Percentiles rank a stretch among this genome's conserved stretches.
Conservation (phyloP, 1,140 invertebrate genomes). For the Onthophagus taurus region DNA sequence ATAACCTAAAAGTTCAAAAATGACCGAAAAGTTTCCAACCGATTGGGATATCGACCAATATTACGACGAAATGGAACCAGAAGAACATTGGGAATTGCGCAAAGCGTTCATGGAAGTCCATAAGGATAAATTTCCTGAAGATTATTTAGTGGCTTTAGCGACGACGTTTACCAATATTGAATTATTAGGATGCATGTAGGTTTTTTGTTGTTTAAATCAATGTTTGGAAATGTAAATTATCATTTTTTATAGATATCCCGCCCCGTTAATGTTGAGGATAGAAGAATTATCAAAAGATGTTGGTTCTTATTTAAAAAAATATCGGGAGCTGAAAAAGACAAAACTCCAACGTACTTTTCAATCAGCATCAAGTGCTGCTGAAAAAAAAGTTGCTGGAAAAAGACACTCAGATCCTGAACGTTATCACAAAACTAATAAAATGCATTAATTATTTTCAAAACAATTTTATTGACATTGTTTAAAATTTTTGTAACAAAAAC, state of each 20-base stretch:
- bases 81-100: conserved; percentile 73
- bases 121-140: conserved; percentile 58
- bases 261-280: conserved; percentile 66
- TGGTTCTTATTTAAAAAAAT: conserved; percentile 40
- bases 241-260: conserved; percentile 42
- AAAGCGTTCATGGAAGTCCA: conserved; percentile 63
- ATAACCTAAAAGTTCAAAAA: too few species aligned
- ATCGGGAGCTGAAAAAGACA: conserved; percentile 44
- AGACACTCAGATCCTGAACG: too few species aligned
- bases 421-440: too few species aligned
- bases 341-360: conserved; percentile 56
- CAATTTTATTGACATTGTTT: too few species aligned
- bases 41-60: conserved; percentile 55
- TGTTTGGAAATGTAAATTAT: too few species aligned
- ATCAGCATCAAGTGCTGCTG: conserved; percentile 52
- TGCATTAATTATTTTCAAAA: too few species aligned
- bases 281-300: conserved; percentile 60
- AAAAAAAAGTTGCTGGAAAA: too few species aligned
- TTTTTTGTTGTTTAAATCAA: too few species aligned
- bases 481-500: too few species aligned
- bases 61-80: conserved; percentile 60
- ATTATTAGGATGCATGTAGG: conserved; percentile 63
- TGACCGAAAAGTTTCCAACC: conserved; percentile 29
- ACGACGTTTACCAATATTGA: conserved; percentile 76
- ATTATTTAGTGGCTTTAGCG: conserved; percentile 67